A percentile compares a stretch with the other conserved stretches of the same genome.
These are phyloP conservation scores for Centropyge bicolor DNA, from an alignment of 2,797 vertebrate species.

Conservation along the genomic window DNA sequence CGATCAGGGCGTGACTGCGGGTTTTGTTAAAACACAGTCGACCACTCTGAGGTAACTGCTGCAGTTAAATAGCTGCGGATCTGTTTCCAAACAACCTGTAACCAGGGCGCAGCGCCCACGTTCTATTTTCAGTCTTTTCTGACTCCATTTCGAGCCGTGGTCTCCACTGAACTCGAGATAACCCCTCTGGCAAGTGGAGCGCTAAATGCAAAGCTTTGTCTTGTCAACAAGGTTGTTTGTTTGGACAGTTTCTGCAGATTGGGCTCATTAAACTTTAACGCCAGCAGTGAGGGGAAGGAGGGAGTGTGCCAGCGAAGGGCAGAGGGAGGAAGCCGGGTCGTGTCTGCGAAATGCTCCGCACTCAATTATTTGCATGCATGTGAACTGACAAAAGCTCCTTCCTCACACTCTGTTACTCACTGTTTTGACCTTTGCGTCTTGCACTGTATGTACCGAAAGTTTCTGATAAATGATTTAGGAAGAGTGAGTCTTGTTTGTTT, in stretches of 20 bases:
- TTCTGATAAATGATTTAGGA: conserved; percentile 18
- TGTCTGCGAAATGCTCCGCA: conserved; percentile 31
- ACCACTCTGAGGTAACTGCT: conserved; percentile 29
- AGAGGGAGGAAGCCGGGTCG: conserved; percentile 20
- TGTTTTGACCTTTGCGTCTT: conserved; percentile 20
- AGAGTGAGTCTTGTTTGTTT: not conserved
- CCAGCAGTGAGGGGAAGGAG: conserved; percentile 54
- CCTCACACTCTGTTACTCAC: conserved; percentile 25
- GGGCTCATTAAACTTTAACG: conserved; percentile 75
- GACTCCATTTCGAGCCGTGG: conserved; percentile 51
- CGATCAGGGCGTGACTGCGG: conserved; percentile 40
- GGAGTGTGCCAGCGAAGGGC: conserved; percentile 38
- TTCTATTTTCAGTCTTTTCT: conserved; percentile 61
- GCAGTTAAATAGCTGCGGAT: conserved; percentile 40
- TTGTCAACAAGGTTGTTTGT: conserved; percentile 75
- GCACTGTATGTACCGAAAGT: conserved; percentile 8
- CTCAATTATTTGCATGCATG: conserved; percentile 39
- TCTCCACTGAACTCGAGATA: conserved; percentile 63
- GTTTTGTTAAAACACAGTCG: conserved; percentile 34
- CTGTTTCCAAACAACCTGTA: conserved; percentile 58
- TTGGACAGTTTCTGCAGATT: conserved; percentile 66
- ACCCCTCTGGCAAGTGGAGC: conserved; percentile 48
- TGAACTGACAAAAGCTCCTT: conserved; percentile 16
- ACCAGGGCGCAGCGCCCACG: conserved; percentile 27
- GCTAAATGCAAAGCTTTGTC: conserved; percentile 75